Base-by-base conservation (phyloP, 2,888 invertebrate genomes). In the Sphaerophoria taeniata region DNA sequence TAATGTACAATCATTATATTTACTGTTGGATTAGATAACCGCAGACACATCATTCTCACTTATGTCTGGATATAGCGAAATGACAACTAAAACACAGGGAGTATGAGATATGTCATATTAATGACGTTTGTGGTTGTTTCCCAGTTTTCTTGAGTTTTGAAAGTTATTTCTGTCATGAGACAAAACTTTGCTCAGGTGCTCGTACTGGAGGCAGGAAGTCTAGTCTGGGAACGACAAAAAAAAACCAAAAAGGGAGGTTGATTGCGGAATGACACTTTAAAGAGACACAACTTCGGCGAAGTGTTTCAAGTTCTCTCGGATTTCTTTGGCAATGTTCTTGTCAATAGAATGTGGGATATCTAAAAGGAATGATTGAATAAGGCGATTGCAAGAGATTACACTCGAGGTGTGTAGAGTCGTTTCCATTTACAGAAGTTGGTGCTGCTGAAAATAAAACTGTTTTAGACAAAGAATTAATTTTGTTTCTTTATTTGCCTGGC, bases 1-100 rank as follows among this genome's bases (percentile, higher is more conserved):
- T 72, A 79, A 84, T 79, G 65, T 58, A 56, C 47, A 63, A 74
- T 78, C 60, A 78, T 84, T 79, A 79, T 67, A 79, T 67, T 43
- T 49, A 61, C 11, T 39, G 39, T 24, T 36, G 67, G 61, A 78
- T 80, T 75, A 79, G 61, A 70, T 75, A 79, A 79, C 79, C 16
- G 39, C 39, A 39, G 6, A 24, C 24, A 31, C 5, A 56, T 39
- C 58, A 58, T 74, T 74, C 63, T 55, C 49, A 55, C 31, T 49
- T 34, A 11, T 14, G 24, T 24, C 24, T 24, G 24, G 24, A 24
- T 34, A 67, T 53, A 9, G 67, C 24, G 39, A 36, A 67, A 39
- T 53, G 65, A 65, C 65, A 65, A 65, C 34, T 33, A 3, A 16
- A 3, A 16, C 12, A 16, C 49, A 53, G 14, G 43, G 60, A 33